Evolutionary conservation across 2,888 invertebrate genomes (phyloP).

Genomic region (Lissocephala sabroskyi): DNA sequence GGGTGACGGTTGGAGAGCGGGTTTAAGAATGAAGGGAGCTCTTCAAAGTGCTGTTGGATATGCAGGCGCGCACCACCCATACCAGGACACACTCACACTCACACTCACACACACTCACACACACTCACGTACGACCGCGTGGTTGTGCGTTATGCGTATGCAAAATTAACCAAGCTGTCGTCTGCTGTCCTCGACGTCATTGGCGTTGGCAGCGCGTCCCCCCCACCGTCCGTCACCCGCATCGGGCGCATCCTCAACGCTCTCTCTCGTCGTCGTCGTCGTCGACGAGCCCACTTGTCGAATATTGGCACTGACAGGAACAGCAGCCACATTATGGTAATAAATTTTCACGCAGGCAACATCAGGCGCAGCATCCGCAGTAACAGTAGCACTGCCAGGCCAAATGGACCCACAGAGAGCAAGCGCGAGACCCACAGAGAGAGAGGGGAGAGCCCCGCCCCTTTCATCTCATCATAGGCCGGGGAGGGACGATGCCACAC

Average conservation of each 20-base stretch:
- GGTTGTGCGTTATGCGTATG: conserved; percentile 9
- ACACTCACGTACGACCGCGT: not conserved
- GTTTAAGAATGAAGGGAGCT: no score
- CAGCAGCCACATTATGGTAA: conserved; percentile 28
- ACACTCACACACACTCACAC: conserved; percentile 3
- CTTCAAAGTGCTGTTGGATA: not conserved
- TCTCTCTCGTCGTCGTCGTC: conserved; percentile 1
- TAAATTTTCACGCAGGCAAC: conserved; percentile 22
- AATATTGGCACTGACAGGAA: conserved; percentile 27
- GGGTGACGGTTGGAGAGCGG: no score
- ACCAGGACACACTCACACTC: not conserved
- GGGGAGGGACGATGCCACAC: no score
- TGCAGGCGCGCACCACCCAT: no score
- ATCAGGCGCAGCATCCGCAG: conserved; percentile 6
- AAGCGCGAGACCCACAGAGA: not conserved
- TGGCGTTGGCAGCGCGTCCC: not conserved
- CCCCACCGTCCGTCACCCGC: not conserved
- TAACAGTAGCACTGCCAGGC: not conserved
- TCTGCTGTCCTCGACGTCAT: not conserved
- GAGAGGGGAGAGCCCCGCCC: no score
- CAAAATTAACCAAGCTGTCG: conserved; percentile 20
- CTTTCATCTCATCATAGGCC: no score
- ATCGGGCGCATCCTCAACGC: no score
- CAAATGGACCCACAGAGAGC: no score
- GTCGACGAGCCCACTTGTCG: conserved; percentile 24